Evolutionary conservation across 2,888 invertebrate species (phyloP), one percentile per base, ranked within the genome.

Genomic region (Hesperia comma): DNA sequence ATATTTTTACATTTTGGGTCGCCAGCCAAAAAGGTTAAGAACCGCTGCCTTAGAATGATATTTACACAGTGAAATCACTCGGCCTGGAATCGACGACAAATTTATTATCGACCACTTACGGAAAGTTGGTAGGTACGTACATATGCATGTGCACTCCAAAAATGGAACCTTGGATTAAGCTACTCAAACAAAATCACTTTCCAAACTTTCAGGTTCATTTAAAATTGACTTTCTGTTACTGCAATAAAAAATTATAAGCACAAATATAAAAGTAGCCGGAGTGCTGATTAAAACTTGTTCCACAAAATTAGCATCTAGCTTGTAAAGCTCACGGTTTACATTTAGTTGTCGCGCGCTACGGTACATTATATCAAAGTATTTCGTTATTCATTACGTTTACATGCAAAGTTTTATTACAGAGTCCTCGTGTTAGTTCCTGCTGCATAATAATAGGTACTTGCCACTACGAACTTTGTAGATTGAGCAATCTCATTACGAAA

Each of bases 391-490:
- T 71, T 70, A 72, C 60, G 61, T 63, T 70, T 69, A 71, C 68
- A 66, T 67, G 66, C 64, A 55, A 73, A 75, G 70, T 72, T 75
- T 74, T 74, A 75, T 75, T 72, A 73, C 68, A 62, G 64, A 69
- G 68, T 61, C 60, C 70, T 67, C 70, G n/a, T 61, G 72, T 69
- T 62, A 56, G 57, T 41, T 53, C 43, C 40, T 54, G 54, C 33
- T 61, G 54, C 58, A 61, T 61, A 66, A 61, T 66, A 66, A 66
- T 66, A 53, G 54, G 60, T 43, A 66, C 60, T 60, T 56, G 19
- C 54, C 55, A 33, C 26, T 41, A 21, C 15, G 15, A 58, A 58
- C 58, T 43, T 58, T 32, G 58, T 26, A 17, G 58, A 58, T 58
- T 58, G 43, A 58, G 46, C 46, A 43, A 58, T 46, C 43, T 58